Evolutionary conservation across 2,888 invertebrate species (phyloP), one percentile per base, ranked within the genome.

Genomic region (Torymus texanus): DNA sequence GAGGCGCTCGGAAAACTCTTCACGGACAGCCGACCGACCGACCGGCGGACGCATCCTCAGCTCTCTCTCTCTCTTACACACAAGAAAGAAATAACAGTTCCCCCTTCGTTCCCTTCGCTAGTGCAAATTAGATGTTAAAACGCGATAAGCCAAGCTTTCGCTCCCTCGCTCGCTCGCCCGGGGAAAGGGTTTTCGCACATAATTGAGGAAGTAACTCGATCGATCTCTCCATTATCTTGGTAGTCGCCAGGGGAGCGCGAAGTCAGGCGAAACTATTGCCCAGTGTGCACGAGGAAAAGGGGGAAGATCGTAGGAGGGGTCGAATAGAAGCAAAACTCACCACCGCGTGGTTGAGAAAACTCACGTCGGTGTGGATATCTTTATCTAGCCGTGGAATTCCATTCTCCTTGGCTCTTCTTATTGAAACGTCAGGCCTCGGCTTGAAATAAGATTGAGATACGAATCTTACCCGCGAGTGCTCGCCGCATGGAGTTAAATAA

Each of bases 171-270:
- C 41, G 41, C 41, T 41, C 41, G 41, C 41, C 41, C 58, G 55
- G 41, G 73, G 62, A 67, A 70, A 61, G 75, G 76, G 58, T 76
- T 76, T 80, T 80, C 76, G 53, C 76, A 76, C 76, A 77, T 74
- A 80, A 80, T 80, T 80, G 80, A 80, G 80, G 80, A 80, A 80
- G 80, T 80, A 74, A 74, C 77, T 73, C 77, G 80, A 80, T 80
- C 77, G 80, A 80, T 74, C 76, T 80, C 63, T 73, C 80, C 77
- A 77, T 80, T 80, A 80, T 80, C 77, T 74, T 73, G 70, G 58
- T 62, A 79, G 78, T 81, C 80, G 76, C 83, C 82, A 74, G 72
- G 76, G 79, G 72, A 73, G 78, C 75, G 79, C 72, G 73, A 80
- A 76, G 21, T 67, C 56, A 10, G 56, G 56, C 53, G 72, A 67